Evolutionary conservation across 30 jellyfish, hydroid and myxozoan genomes (phyloP).

Genomic region (Pseudorhiza aurosa): DNA sequence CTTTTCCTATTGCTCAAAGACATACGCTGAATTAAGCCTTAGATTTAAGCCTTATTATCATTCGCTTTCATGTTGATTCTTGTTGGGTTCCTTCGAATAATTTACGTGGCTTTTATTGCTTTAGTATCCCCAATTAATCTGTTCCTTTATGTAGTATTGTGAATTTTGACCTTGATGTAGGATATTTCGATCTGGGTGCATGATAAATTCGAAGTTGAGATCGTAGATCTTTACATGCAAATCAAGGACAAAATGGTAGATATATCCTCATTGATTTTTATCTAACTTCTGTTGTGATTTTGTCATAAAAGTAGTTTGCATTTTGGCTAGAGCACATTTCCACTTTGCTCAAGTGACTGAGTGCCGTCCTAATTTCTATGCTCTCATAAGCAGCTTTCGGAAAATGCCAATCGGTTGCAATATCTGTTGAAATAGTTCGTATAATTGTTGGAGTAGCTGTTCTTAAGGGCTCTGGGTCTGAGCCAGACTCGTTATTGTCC

Average conservation of each 20-base stretch:
- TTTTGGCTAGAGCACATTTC: too few species aligned
- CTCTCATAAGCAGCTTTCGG: too few species aligned
- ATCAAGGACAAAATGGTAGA: conserved; percentile 65
- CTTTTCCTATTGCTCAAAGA: too few species aligned
- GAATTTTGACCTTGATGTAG: neutral
- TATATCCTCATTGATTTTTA: neutral
- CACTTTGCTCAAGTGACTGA: too few species aligned
- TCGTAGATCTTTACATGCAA: conserved; percentile 87
- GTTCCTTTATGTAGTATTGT: neutral
- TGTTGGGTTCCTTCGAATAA: neutral
- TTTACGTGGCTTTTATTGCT: neutral
- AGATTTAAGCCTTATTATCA: neutral
- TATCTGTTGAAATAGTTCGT: too few species aligned
- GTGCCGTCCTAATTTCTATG: too few species aligned
- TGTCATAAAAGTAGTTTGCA: too few species aligned
- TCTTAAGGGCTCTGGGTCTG: too few species aligned
- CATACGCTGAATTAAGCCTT: too few species aligned
- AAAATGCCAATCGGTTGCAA: too few species aligned
- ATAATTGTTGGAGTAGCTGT: too few species aligned
- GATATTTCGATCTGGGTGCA: conserved; percentile 75
- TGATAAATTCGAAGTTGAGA: conserved; percentile 91
- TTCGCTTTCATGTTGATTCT: neutral
- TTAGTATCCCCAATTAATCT: neutral
- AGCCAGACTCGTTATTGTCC: too few species aligned
- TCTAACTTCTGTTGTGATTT: neutral